phyloP scores from a whole-genome alignment of 2,113 vertebrate species.

The Istiophorus platypterus region DNA sequence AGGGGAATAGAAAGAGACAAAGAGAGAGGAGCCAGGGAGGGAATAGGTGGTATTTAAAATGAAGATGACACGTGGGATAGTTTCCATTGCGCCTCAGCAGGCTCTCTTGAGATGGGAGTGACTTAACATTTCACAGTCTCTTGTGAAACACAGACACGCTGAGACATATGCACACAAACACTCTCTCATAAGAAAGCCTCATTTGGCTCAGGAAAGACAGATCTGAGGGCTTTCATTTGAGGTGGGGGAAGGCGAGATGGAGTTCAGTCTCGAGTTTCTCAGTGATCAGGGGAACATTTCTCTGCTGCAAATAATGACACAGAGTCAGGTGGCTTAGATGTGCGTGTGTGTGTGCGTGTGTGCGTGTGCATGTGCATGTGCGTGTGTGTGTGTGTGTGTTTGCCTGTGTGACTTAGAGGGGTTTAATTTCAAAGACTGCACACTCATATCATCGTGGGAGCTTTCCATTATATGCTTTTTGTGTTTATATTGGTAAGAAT shows the following conservation, averaged over 20 bases:
- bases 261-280: constrained; percentile 57
- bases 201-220: constrained; percentile 50
- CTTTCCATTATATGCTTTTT: constrained; percentile 10
- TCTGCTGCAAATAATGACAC: constrained; percentile 42
- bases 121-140: constrained; percentile 68
- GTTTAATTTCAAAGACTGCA: constrained; percentile 55
- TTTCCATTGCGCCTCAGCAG: constrained; percentile 54
- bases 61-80: constrained; percentile 69
- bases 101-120: constrained; percentile 63
- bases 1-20: constrained; percentile 55
- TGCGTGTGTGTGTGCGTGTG: constrained; percentile 7
- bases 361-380: background rate
- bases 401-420: background rate
- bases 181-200: constrained; percentile 26
- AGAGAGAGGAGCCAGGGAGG: constrained; percentile 50
- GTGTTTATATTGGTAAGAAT: constrained; percentile 32
- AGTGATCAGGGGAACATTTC: constrained; percentile 57
- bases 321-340: constrained; percentile 6
- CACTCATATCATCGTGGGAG: constrained; percentile 41
- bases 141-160: constrained; percentile 31
- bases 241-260: constrained; percentile 41
- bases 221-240: constrained; percentile 58
- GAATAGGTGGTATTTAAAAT: constrained; percentile 70
- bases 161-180: constrained; percentile 20
- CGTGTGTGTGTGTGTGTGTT: constrained; percentile 9